Base-by-base conservation (phyloP, 2,113 vertebrate genomes). In the Coryphaenoides rupestris region DNA sequence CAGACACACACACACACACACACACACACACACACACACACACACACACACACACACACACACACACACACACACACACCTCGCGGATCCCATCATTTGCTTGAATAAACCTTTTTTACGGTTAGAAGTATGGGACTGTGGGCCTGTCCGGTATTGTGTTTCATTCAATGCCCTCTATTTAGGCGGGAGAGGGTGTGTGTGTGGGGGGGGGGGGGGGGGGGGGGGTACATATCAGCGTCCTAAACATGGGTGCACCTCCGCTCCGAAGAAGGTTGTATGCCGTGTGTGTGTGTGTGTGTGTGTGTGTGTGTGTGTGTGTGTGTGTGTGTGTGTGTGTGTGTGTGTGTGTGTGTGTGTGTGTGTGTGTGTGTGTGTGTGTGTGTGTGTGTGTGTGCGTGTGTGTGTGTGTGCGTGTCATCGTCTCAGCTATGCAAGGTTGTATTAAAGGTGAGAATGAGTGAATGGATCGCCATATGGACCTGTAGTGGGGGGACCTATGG, bases 11-110 rank as follows among this genome's bases (percentile, higher is more conserved):
- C n/a, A n/a, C n/a, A n/a, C n/a, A n/a, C n/a, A n/a, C n/a, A n/a
- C n/a, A n/a, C n/a, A n/a, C n/a, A n/a, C n/a, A n/a, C n/a, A n/a
- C n/a, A n/a, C n/a, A n/a, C n/a, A n/a, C n/a, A n/a, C n/a, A n/a
- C n/a, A n/a, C n/a, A n/a, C n/a, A n/a, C n/a, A 13, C 40, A 45
- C 40, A 45, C 40, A 6, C 5, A 5, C 13, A 13, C 40, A 45
- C 13, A 13, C 40, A 13, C 5, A 13, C 40, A 5, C 40, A 6
- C 5, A 45, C 5, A 88, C 91, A 92, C 91, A 92, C 80, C 90
- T 90, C 88, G n/a, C n/a, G 72, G 93, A 97, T 96, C 94, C 93
- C 93, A 96, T 99, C 93, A 94, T 92, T 93, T 96, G 95, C 96
- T 96, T 95, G 93, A 96, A 95, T 98, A 95, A 96, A 94, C 93